These are phyloP conservation scores for Melanotaenia trifasciata DNA, from an alignment of 2,797 vertebrate species.

Conservation along the genomic window DNA sequence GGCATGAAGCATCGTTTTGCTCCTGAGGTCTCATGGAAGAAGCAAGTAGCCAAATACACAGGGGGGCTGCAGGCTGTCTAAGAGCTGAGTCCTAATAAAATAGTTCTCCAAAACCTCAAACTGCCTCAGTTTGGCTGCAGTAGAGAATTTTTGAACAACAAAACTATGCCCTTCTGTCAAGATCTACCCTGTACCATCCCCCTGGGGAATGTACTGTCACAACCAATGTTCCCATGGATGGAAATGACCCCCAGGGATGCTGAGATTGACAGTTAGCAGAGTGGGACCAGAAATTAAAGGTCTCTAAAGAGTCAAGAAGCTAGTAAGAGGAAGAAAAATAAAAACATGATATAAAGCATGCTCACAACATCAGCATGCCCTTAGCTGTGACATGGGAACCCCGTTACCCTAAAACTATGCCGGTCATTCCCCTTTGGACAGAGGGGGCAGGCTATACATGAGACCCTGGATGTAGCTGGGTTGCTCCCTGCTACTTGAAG, in stretches of 20 bases:
- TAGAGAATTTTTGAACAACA: conserved; percentile 18
- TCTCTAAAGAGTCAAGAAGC: conserved; percentile 71
- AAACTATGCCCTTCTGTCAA: conserved; percentile 53
- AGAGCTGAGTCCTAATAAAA: conserved; percentile 15
- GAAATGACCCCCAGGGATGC: conserved; percentile 60
- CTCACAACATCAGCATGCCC: conserved; percentile 56
- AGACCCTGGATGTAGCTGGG: conserved; percentile 58
- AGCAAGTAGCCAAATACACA: conserved; percentile 1
- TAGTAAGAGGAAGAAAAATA: conserved; percentile 61
- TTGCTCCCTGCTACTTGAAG: conserved; percentile 58
- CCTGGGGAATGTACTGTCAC: conserved; percentile 59
- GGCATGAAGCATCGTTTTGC: conserved; percentile 61
- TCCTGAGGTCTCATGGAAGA: conserved; percentile 25
- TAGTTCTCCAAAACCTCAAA: conserved; percentile 20
- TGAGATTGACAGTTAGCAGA: conserved; percentile 74
- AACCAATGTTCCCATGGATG: conserved; percentile 78
- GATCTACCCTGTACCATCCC: conserved; percentile 40
- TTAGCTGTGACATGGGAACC: conserved; percentile 72
- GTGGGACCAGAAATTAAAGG: conserved; percentile 69
- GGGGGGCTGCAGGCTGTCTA: conserved; percentile 8
- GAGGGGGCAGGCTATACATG: conserved; percentile 57
- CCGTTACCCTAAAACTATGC: conserved; percentile 50
- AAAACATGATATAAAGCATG: conserved; percentile 70
- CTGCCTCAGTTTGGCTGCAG: conserved; percentile 24
- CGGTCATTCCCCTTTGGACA: conserved; percentile 53